Evolutionary conservation across 2,113 vertebrate species (phyloP).

Genomic region (Plecotus auritus): DNA sequence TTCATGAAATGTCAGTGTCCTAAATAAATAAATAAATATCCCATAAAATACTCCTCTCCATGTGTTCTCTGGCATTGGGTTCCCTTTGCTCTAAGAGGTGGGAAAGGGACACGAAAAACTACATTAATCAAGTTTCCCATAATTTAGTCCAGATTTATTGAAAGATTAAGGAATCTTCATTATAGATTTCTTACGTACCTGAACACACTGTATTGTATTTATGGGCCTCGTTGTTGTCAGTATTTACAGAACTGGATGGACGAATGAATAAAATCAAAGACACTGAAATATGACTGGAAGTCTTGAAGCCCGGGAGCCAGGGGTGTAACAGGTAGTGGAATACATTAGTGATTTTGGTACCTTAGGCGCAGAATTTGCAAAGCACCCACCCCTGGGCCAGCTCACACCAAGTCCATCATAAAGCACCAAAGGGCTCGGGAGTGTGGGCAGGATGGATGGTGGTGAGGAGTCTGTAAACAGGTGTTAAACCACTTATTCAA

Average conservation of each 20-base stretch:
- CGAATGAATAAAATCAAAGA: conserved; percentile 37
- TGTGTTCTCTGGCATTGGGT: not conserved
- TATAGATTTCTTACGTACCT: conserved; percentile 32
- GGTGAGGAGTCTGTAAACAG: conserved; percentile 55
- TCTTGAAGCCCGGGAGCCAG: conserved; percentile 26
- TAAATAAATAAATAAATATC: not conserved
- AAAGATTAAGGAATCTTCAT: conserved; percentile 41
- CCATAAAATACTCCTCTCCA: not conserved
- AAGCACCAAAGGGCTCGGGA: not conserved
- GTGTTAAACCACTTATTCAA: conserved; percentile 65
- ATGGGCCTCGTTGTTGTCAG: conserved; percentile 70
- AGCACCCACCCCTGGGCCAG: not conserved
- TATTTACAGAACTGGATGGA: conserved; percentile 70
- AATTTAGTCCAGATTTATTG: conserved; percentile 64
- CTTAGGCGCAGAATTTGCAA: conserved; percentile 38
- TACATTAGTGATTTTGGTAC: conserved; percentile 40
- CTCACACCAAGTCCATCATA: not conserved
- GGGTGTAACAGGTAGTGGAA: conserved; percentile 29
- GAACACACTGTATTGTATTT: conserved; percentile 71
- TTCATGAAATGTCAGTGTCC: not conserved
- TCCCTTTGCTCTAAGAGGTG: not conserved
- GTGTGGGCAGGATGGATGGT: not conserved
- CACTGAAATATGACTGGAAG: conserved; percentile 51
- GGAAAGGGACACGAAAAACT: not conserved
- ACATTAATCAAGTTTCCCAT: conserved; percentile 54